Percentiles rank a stretch among this genome's conserved stretches.
Evolutionary conservation across 2,888 invertebrate species (phyloP).

Genomic region (Ypsolopha scabrella): DNA sequence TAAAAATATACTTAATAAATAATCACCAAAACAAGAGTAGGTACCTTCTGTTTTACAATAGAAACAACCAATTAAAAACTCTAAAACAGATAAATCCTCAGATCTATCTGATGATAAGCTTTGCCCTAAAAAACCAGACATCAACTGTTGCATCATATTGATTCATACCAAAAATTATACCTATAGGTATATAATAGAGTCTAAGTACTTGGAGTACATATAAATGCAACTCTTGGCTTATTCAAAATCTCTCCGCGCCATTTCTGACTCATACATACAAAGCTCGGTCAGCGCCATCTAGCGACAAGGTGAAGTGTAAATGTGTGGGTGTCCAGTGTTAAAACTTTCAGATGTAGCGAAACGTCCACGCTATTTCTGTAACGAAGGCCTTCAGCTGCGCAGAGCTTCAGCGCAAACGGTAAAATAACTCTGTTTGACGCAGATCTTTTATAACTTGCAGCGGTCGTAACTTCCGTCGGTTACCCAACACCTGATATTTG

Average conservation of each 20-base stretch:
- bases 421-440: conserved; percentile 4
- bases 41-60: too few species aligned
- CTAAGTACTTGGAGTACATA: too few species aligned
- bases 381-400: conserved; percentile 42
- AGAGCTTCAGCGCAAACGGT: conserved; percentile 24
- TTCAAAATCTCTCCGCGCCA: conserved; percentile 8
- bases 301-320: conserved; percentile 62
- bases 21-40: too few species aligned
- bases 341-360: conserved; percentile 56
- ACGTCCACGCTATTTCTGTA: conserved; percentile 62
- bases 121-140: neutral
- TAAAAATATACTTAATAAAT: too few species aligned
- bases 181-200: too few species aligned
- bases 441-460: conserved; percentile 23
- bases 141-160: conserved; percentile 4
- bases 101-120: too few species aligned
- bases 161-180: too few species aligned
- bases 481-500: conserved; percentile 26
- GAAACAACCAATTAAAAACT: too few species aligned
- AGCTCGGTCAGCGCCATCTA: conserved; percentile 59
- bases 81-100: too few species aligned
- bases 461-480: conserved; percentile 32
- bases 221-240: too few species aligned
- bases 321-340: conserved; percentile 59
- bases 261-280: conserved; percentile 29